These are phyloP conservation scores for Galleria mellonella DNA, from an alignment of 1,140 invertebrate species.

Conservation along the genomic window DNA sequence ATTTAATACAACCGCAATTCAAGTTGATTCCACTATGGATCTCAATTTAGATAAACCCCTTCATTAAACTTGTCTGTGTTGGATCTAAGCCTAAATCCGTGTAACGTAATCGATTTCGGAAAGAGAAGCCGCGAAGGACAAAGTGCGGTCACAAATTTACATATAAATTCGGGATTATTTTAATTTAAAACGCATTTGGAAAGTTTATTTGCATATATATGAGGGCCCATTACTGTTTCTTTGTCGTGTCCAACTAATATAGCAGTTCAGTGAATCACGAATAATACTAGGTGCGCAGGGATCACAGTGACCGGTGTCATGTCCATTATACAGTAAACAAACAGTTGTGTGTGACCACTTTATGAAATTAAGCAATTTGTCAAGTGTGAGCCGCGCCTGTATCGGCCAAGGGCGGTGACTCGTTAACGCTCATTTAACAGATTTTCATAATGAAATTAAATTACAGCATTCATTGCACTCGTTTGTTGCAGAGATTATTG, in stretches of 20 bases:
- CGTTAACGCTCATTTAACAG: slow-evolving; percentile 28
- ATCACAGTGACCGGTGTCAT: slow-evolving; percentile 15
- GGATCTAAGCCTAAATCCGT: slow-evolving; percentile 60
- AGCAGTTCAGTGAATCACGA: slow-evolving; percentile 47
- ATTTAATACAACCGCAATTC: slow-evolving; percentile 51
- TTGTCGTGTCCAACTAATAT: slow-evolving; percentile 49
- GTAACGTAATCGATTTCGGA: slow-evolving; percentile 68
- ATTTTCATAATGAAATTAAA: slow-evolving; percentile 38
- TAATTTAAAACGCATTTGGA: slow-evolving; percentile 68
- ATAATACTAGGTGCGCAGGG: slow-evolving; percentile 21
- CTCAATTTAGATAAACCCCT: slow-evolving; percentile 56
- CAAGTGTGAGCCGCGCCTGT: slow-evolving; percentile 47
- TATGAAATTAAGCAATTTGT: slow-evolving; percentile 71
- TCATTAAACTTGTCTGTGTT: slow-evolving; percentile 65
- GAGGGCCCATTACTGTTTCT: slow-evolving; percentile 56
- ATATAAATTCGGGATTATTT: slow-evolving; percentile 72
- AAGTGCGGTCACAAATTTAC: slow-evolving; percentile 67
- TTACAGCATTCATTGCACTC: slow-evolving; percentile 8
- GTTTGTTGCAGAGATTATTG: background rate
- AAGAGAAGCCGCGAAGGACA: slow-evolving; percentile 66
- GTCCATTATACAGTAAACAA: slow-evolving; percentile 36
- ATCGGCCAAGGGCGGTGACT: slow-evolving; percentile 38
- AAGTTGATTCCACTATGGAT: slow-evolving; percentile 48
- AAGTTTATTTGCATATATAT: slow-evolving; percentile 70
- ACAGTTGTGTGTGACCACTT: slow-evolving; percentile 45